Conservation (phyloP, 2,888 invertebrate genomes). For the Macrophya annulata region DNA sequence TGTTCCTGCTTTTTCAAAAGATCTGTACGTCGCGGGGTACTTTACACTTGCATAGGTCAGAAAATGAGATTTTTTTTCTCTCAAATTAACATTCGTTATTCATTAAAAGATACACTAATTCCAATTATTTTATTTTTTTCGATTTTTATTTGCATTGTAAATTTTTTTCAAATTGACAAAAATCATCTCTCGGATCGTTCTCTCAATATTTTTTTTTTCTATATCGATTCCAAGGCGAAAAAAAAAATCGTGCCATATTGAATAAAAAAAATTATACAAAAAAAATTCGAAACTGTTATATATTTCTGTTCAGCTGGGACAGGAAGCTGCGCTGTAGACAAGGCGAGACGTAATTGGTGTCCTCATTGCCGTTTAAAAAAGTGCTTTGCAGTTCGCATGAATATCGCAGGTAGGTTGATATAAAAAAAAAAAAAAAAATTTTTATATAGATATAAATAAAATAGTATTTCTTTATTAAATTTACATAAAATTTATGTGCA, state of each 20-base stretch:
- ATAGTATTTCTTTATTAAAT: too few relatives aligned
- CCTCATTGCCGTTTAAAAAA: constrained; percentile 91
- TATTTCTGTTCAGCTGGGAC: constrained; percentile 82
- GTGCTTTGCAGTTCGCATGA: constrained; percentile 90
- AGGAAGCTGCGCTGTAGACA: constrained; percentile 89
- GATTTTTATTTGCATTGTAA: neutral
- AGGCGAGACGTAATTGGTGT: constrained; percentile 93
- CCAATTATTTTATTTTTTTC: constrained; percentile 16
- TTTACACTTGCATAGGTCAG: constrained; percentile 90
- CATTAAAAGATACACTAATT: neutral
- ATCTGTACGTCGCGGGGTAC: constrained; percentile 87
- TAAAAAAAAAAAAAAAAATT: neutral
- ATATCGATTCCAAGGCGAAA: neutral
- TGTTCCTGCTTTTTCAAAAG: constrained; percentile 95
- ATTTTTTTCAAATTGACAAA: neutral
- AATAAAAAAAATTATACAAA: neutral
- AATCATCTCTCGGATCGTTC: neutral
- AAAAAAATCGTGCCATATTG: neutral
- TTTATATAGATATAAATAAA: neutral
- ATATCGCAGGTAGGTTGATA: constrained; percentile 83
- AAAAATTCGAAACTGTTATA: neutral
- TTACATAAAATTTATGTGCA: too few relatives aligned
- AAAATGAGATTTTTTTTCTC: constrained; percentile 58
- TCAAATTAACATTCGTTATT: neutral
- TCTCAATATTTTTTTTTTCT: neutral